Base-by-base conservation (phyloP, 2,888 invertebrate genomes). In the Patella ulyssiponensis region DNA sequence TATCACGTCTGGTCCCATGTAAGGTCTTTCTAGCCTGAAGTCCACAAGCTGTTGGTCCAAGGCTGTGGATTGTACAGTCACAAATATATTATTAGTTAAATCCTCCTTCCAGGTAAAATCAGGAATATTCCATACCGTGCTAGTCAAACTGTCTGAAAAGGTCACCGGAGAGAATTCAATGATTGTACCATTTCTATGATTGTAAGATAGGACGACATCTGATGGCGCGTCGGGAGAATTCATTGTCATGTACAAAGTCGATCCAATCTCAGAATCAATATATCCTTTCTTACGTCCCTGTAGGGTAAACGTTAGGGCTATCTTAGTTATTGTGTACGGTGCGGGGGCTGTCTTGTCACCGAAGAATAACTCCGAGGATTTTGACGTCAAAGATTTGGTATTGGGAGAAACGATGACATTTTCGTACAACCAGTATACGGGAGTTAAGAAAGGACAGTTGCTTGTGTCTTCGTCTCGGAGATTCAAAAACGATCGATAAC, bases 231-330 rank as follows among this genome's bases (percentile, higher is more conserved):
- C 71, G 53, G 53, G 64, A 0, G 64, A 23, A 12, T 76, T 69
- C 3, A 82, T 58, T 52, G 75, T 77, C 14, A 86, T 56, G 53
- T 54, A 73, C 17, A 86, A 73, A 14, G 52, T 51, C 0, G 84
- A 83, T 9, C 87, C 87, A 17, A 85, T 84, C 52, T 84, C 84
- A 7, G 86, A 82, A 70, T 87, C 83, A 15, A 81, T 81, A 11
- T 78, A 77, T 5, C 86, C 87, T 1, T 56, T 77, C 17, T 74
- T 80, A 23, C 76, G 80, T 11, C 86, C 86, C 44, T 78, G 74
- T 12, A 86, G 74, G 3, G 70, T 64, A 77, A 86, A 85, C 11
- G 78, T 69, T 0, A 80, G 54, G 12, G 74, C 44, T 5, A 82
- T 52, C 17, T 79, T n/a, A 33, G 76, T 33, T 23, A 53, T 69